Base-by-base conservation (phyloP, 2,113 vertebrate species). In the Todiramphus chloris region DNA sequence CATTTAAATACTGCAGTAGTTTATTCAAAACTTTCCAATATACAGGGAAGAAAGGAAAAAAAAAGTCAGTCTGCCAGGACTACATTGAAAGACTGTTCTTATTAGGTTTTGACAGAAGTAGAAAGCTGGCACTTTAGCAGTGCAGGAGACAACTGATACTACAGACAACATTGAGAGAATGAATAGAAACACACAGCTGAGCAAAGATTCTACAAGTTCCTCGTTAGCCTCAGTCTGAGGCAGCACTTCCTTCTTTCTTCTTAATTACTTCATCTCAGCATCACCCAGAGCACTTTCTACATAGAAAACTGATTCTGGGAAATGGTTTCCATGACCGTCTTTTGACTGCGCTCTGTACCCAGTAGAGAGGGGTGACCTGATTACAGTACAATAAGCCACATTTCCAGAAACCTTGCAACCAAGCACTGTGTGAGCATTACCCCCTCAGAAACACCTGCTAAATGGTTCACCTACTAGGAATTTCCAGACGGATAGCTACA, bases 311-410 rank as follows among this genome's bases (percentile, higher is more conserved):
- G 21, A 46, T 60, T 64, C 37, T 67, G 21, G 44, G 46, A 62
- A 80, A 41, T 5, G 7, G 13, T 77, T 66, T 83, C 31, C 10
- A 23, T 39, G 2, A 83, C 62, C 13, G 10, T 9, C 39, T 74
- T 90, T 58, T 74, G 46, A 39, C 24, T 12, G 31, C 46, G 20
- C 27, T 53, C 51, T 35, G n/a, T 6, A 48, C 44, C 10, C 25
- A 69, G 35, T 2, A 62, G 48, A 78, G 27, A 68, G 13, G 25
- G 56, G 19, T 0, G 0, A 68, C 48, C 51, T 48, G 21, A 6
- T 44, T 33, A 30, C 5, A 31, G 13, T 16, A 68, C 3, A 0
- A 8, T 16, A n/a, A 75, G 9, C 19, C 2, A 5, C 27, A 1
- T 24, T 41, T 73, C 43, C 75, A 35, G 14, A 58, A 79, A 41